Evolutionary conservation across 2,888 invertebrate genomes (phyloP).

Genomic region (Dilophus febrilis): DNA sequence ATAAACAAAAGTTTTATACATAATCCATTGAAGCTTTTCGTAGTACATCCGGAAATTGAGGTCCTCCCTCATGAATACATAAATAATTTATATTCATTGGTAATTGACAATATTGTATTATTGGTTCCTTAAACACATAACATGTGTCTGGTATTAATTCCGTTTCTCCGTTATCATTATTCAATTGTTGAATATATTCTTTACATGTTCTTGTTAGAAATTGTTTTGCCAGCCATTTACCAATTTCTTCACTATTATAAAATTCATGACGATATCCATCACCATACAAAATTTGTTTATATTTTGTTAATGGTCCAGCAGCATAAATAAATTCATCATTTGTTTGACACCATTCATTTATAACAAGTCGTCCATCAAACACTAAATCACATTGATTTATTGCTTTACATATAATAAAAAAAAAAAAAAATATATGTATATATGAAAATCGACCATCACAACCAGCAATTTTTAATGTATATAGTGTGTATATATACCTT

Average conservation of each 20-base stretch:
- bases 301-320: conserved; percentile 46
- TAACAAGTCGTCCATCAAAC: conserved; percentile 45
- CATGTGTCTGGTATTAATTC: not conserved
- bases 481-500: conserved; percentile 6
- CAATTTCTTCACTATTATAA: conserved; percentile 44
- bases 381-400: conserved; percentile 38
- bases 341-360: conserved; percentile 41
- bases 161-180: not conserved
- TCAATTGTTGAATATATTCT: not conserved
- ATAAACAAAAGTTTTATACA: no score
- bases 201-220: conserved; percentile 11
- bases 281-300: conserved; percentile 41
- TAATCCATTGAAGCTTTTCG: conserved; percentile 22
- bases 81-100: conserved; percentile 35
- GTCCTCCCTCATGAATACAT: conserved; percentile 32
- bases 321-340: conserved; percentile 47
- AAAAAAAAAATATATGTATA: not conserved
- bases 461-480: not conserved
- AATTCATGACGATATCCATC: conserved; percentile 34
- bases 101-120: conserved; percentile 26
- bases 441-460: no score
- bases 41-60: conserved; percentile 21
- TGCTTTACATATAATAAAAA: conserved; percentile 24
- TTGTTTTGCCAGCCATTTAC: conserved; percentile 33
- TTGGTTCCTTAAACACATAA: conserved; percentile 21